Base-by-base conservation (phyloP, 1,140 invertebrate genomes). In the Ostrea edulis region DNA sequence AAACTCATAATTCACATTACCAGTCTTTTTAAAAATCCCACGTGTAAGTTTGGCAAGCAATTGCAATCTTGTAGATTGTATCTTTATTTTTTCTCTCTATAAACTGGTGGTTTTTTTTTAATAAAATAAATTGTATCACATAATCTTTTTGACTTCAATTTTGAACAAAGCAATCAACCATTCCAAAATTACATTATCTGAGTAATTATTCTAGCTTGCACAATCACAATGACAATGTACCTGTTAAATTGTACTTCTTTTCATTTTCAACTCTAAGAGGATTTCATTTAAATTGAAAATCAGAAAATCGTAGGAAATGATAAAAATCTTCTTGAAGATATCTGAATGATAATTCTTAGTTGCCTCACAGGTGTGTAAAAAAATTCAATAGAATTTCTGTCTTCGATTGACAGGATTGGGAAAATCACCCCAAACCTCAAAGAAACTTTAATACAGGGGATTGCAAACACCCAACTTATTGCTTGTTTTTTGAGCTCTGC, bases 401-500 rank as follows among this genome's bases (percentile, higher is more conserved):
- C 68, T 71, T 71, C 68, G 68, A 71, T 71, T 71, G 68, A 71
- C 68, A 35, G 29, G 68, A 71, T 71, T 35, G 68, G 8, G 29
- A 71, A 71, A 71, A 71, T 71, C 68, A 35, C 68, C 68, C 12
- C 68, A 29, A 71, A 71, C 68, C 68, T 71, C 68, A 71, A 29
- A 71, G 68, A 71, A 71, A n/a, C 9, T 14, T 71, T 71, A 71
- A 71, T 71, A 71, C 68, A 71, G 14, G 68, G 68, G 68, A 71
- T 71, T 25, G 22, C 12, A 71, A 71, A 29, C 68, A 17, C 68
- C 68, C 68, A 71, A 25, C 68, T 29, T 71, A 71, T 29, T 71
- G 68, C 68, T 71, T 71, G 22, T 71, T 29, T 29, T 58, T 71
- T 68, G 68, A 35, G 68, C 25, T 71, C n/a, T 62, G 58, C n/a